Conservation (phyloP, 2,888 invertebrate species). For the Ariolimax columbianus region DNA sequence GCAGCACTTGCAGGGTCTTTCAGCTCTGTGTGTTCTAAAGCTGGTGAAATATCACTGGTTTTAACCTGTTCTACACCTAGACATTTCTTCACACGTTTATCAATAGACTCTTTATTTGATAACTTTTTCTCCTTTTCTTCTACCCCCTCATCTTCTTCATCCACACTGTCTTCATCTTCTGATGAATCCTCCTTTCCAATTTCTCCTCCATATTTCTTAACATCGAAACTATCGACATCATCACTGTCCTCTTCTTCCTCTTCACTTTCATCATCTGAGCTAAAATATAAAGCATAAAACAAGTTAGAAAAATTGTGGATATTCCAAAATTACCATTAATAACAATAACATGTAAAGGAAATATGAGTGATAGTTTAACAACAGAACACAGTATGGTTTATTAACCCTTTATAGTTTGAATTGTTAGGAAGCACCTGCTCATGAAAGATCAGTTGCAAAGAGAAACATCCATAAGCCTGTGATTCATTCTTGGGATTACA, state of each 20-base stretch:
- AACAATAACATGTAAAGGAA: too few species aligned
- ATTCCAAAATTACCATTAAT: too few species aligned
- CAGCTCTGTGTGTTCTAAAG: background rate
- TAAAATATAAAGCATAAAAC: conserved; percentile 8
- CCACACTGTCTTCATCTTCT: background rate
- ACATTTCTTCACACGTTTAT: background rate
- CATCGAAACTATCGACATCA: background rate
- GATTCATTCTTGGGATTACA: too few species aligned
- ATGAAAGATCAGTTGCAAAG: too few species aligned
- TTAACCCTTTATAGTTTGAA: too few species aligned
- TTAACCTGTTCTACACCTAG: background rate
- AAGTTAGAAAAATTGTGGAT: too few species aligned
- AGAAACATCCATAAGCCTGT: too few species aligned
- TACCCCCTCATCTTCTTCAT: background rate
- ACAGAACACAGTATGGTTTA: too few species aligned
- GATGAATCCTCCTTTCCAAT: background rate
- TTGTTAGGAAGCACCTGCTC: too few species aligned
- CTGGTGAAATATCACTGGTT: too few species aligned
- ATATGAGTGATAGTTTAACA: too few species aligned
- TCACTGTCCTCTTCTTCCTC: conserved; percentile 19
- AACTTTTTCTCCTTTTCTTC: background rate
- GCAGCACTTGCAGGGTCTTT: background rate
- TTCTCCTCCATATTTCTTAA: background rate
- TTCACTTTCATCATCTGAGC: conserved; percentile 32
- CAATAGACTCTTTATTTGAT: too few species aligned